Conservation (phyloP, 2,113 vertebrate genomes). For the Ceyx margarethae region DNA sequence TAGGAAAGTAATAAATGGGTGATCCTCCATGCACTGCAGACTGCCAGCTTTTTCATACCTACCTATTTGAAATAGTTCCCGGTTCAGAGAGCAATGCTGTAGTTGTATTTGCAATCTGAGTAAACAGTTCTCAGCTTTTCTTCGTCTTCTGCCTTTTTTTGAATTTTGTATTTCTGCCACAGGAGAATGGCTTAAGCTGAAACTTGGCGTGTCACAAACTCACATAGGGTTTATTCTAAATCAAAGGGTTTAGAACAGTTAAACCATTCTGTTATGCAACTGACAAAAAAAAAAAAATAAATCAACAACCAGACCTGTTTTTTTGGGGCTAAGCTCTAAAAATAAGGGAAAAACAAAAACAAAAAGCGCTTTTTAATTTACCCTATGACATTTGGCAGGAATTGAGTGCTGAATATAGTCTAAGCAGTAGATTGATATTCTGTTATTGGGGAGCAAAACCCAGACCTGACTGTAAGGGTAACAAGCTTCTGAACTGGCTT, state of each 20-base stretch:
- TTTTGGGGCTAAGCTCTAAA: conserved; percentile 40
- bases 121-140: not conserved
- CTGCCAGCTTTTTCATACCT: conserved; percentile 41
- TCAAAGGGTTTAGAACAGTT: conserved; percentile 21
- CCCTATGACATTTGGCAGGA: conserved; percentile 13
- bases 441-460: not conserved
- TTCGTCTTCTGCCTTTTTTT: not conserved
- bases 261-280: conserved; percentile 51
- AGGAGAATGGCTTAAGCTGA: not conserved
- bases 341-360: not conserved
- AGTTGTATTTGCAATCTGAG: not conserved
- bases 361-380: conserved; percentile 19
- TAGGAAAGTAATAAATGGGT: conserved; percentile 8
- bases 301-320: not conserved
- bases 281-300: not conserved
- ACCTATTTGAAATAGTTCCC: not conserved
- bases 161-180: not conserved
- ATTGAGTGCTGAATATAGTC: not conserved
- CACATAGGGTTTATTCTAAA: conserved; percentile 19
- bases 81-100: not conserved
- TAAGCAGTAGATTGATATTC: not conserved
- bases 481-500: not conserved
- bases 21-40: not conserved
- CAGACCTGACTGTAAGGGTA: not conserved
- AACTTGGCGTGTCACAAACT: not conserved